Evolutionary conservation across 2,888 invertebrate species (phyloP), one percentile per base, ranked within the genome.

Genomic region (Listrodromus nycthemerus): DNA sequence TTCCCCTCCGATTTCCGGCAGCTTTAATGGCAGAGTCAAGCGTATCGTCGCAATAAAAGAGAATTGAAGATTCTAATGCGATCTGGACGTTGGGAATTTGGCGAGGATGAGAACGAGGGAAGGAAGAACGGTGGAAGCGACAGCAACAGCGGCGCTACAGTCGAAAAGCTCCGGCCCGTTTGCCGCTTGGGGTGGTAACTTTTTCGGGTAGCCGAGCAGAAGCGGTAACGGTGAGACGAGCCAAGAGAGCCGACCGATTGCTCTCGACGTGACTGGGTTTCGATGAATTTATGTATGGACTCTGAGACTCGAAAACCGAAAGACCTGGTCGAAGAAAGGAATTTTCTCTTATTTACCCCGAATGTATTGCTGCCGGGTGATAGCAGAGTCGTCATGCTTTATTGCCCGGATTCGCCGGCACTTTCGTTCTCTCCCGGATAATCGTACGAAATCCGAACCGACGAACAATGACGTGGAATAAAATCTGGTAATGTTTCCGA

Each of bases 11-110:
- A 55, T 66, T 71, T 24, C 67, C 24, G 21, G 37, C 33, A 33
- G 65, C 79, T 82, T 84, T 87, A 85, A 76, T 85, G 85, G 87
- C 84, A 71, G 88, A 89, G 86, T 86, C 88, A 87, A 88, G 86
- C 85, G 86, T 84, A 83, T 77, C 84, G 80, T 81, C 66, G 77
- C 87, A 80, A 80, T 79, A 85, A 85, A 84, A 86, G 86, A 75
- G 84, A 87, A 86, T 85, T 84, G 84, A 85, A 87, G 86, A 88
- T 87, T 86, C 86, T 85, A 85, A 86, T 86, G 83, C 82, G 74
- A 50, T 45, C 48, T 27, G 58, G 77, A 74, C 70, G 50, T 45
- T 24, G 66, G 55, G 48, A 27, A 33, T 48, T 19, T 21, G 2
- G 48, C 16, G 73, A 48, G 30, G 50, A 78, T 61, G 73, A 45